Evolutionary conservation across 1,140 invertebrate genomes (phyloP), one percentile per base, ranked within the genome.

Genomic region (Pseudomyrmex cubaensis): DNA sequence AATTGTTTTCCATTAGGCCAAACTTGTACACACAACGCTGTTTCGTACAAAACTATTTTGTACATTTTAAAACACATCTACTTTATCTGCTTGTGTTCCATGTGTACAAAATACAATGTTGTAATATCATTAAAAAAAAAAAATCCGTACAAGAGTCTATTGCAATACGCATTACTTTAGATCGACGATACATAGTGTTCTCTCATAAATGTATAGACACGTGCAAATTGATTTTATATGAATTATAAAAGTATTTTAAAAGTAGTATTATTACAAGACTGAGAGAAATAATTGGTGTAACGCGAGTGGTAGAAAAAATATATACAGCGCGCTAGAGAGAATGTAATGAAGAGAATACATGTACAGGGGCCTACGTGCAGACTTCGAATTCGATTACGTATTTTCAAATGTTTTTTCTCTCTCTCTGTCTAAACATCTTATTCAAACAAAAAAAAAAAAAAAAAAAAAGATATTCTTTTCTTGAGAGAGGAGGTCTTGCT

Each of bases 181-280:
- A 80, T 50, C n/a, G 20, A 70, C 69, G 12, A 80, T 22, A 80
- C 22, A 15, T 35, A 70, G 46, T 80, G 76, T 72, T 80, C 44
- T 80, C 70, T 80, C 44, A 70, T 22, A 59, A 35, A 54, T 67
- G 52, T 85, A 72, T 80, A 87, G 66, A 85, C 56, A 73, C 52
- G 13, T 74, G 46, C 56, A 77, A 7, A 78, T 82, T 88, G 54
- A 78, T 67, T 85, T 74, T 77, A 76, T 67, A 80, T 59, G 76
- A 83, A 88, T 84, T 82, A 73, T 89, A 88, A 88, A 90, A 91
- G 88, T 92, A 92, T 92, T 91, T 90, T 90, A 75, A 20, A 12
- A 87, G 86, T 92, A 93, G 91, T 93, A 92, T 92, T 92, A 92
- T 86, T 86, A 90, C 80, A 92, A 92, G 92, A 93, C 92, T 93